Base-by-base conservation (phyloP, 2,888 invertebrate genomes). In the Phorcus lineatus region DNA sequence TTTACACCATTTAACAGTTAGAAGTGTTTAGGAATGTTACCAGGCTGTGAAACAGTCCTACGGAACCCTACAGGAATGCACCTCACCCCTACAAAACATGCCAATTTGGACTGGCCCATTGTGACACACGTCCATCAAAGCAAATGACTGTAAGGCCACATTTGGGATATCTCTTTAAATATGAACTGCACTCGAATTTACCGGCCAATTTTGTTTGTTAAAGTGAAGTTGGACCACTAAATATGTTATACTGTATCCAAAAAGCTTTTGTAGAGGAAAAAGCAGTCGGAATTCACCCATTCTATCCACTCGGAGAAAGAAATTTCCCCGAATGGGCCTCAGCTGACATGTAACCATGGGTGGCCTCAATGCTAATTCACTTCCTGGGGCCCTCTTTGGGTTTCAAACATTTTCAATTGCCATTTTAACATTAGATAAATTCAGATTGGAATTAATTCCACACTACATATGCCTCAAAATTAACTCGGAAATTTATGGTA, bases 41-140 rank as follows among this genome's bases (percentile, higher is more conserved):
- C 28, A 28, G 77, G 22, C 55, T 9, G 31, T 54, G n/a, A 55
- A 40, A 74, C 31, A 55, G 19, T 22, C 28, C 16, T 28, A 22
- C 36, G 55, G 28, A 31, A 6, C 74, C 24, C 2, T 28, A 19
- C 24, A 55, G 62, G 24, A 78, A 78, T 62, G 47, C 66, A 16
- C n/a, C 36, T n/a, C 83, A 19, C 77, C 84, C 81, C 84, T 80
- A 22, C 47, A 70, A 80, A 82, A 28, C 76, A 66, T 62, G 67
- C 47, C 36, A 22, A 17, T 36, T 57, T 90, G 84, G 88, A 88
- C 88, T 88, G 77, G 78, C 83, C 90, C 90, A 87, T 78, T 88
- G 88, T 91, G 90, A 91, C 90, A 91, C 90, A 89, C 90, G 90
- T 90, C 90, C 85, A 89, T 91, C 90, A 91, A 88, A 88, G 86